Percentiles rank a stretch among this genome's conserved stretches.
phyloP scores from a whole-genome alignment of 2,888 invertebrate species.

The Nezara viridula region DNA sequence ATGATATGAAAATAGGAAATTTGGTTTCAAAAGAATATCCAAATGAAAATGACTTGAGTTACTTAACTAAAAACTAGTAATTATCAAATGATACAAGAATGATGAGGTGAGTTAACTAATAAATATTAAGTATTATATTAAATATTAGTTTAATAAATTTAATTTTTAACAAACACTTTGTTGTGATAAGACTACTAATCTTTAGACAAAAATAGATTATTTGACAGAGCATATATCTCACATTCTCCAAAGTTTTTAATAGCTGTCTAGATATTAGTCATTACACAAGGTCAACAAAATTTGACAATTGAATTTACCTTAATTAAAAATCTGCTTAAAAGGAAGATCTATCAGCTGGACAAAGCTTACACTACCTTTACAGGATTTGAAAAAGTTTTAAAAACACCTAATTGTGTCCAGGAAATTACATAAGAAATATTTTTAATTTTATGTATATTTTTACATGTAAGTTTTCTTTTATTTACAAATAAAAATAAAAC shows the following conservation, averaged over 20 bases:
- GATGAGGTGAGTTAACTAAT: background rate
- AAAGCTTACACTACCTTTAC: background rate
- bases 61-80: background rate
- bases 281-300: background rate
- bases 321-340: background rate
- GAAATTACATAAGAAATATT: background rate
- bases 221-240: background rate
- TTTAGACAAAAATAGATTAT: slow-evolving; percentile 6
- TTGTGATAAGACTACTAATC: background rate
- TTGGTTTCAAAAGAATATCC: background rate
- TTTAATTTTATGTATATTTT: background rate
- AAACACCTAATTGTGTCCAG: background rate
- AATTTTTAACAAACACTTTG: background rate
- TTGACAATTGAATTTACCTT: background rate
- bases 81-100: background rate
- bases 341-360: background rate
- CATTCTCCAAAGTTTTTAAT: background rate
- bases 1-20: background rate
- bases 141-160: background rate
- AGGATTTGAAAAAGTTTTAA: slow-evolving; percentile 24
- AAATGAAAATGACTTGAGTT: background rate
- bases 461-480: background rate
- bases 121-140: background rate
- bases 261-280: background rate
- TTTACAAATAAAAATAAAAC: background rate